Evolutionary conservation across 2,888 invertebrate genomes (phyloP).

Genomic region (Cataglyphis cursor): DNA sequence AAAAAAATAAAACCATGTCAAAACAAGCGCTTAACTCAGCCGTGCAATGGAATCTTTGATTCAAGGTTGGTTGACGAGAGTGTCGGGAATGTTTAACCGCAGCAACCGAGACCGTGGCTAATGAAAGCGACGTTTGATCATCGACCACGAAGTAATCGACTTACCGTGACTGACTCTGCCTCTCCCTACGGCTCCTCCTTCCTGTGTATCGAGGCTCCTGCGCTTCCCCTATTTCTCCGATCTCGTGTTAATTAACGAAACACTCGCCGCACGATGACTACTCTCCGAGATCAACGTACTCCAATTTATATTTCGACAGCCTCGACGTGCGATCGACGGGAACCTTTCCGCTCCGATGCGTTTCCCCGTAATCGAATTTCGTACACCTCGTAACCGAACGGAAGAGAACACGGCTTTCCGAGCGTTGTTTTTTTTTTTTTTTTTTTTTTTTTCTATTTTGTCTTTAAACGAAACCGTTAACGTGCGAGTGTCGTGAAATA

Average conservation of each 20-base stretch:
- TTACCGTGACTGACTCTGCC: conserved; percentile 74
- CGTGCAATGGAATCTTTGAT: conserved; percentile 62
- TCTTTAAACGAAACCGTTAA: background rate
- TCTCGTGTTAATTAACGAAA: conserved; percentile 62
- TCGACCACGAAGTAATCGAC: conserved; percentile 79
- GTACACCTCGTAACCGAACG: conserved; percentile 25
- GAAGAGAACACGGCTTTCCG: background rate
- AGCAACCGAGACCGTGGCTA: conserved; percentile 63
- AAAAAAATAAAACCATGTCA: background rate
- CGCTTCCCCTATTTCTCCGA: conserved; percentile 36
- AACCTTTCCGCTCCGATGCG: conserved; percentile 11
- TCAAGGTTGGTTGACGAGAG: conserved; percentile 49
- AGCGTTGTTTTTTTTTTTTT: background rate
- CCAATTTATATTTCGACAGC: conserved; percentile 28
- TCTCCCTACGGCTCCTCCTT: conserved; percentile 31
- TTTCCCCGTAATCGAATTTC: conserved; percentile 8
- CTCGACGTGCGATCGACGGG: conserved; percentile 30
- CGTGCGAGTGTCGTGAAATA: background rate
- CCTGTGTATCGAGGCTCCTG: conserved; percentile 33
- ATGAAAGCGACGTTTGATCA: conserved; percentile 77
- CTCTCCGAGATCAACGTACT: conserved; percentile 51
- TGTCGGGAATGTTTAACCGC: conserved; percentile 56
- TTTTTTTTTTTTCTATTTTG: background rate
- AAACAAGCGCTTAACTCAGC: conserved; percentile 29
- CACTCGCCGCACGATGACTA: conserved; percentile 73